Conservation (phyloP, 53 echinoderm and acorn worm genomes). For the Luidia sarsii region DNA sequence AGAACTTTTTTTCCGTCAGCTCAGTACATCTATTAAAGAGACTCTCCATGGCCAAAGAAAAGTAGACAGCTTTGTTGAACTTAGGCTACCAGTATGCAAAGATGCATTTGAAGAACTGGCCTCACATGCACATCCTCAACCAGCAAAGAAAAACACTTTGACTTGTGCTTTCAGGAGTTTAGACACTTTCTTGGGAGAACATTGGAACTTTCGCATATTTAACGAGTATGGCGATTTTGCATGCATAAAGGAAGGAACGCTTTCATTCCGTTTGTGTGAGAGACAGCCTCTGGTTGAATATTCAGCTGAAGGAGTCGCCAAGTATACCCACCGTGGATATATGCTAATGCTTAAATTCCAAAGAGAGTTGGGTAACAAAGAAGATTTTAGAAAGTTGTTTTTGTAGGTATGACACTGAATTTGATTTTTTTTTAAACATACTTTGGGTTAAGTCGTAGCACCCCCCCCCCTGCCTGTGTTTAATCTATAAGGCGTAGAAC, state of each 20-base stretch:
- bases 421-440: background rate
- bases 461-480: no score
- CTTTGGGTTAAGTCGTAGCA: no score
- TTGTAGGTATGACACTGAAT: background rate
- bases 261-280: conserved; percentile 46
- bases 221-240: conserved; percentile 45
- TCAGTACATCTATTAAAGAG: conserved; percentile 63
- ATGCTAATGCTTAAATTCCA: conserved; percentile 11
- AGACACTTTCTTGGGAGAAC: no score
- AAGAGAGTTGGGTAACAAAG: conserved; percentile 22
- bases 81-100: conserved; percentile 33
- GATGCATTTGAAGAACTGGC: conserved; percentile 48
- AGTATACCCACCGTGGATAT: conserved; percentile 23
- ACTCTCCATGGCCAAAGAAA: conserved; percentile 69
- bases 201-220: no score
- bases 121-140: no score
- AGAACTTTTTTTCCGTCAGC: conserved; percentile 40
- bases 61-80: conserved; percentile 64
- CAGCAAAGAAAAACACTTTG: no score
- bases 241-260: conserved; percentile 15
- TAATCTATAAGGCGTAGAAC: no score
- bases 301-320: conserved; percentile 9
- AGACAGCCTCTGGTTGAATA: conserved; percentile 45
- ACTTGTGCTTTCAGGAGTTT: no score
- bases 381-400: conserved; percentile 1